phyloP scores from a whole-genome alignment of 2,888 invertebrate genomes.

The Brachypalpus laphriformis region DNA sequence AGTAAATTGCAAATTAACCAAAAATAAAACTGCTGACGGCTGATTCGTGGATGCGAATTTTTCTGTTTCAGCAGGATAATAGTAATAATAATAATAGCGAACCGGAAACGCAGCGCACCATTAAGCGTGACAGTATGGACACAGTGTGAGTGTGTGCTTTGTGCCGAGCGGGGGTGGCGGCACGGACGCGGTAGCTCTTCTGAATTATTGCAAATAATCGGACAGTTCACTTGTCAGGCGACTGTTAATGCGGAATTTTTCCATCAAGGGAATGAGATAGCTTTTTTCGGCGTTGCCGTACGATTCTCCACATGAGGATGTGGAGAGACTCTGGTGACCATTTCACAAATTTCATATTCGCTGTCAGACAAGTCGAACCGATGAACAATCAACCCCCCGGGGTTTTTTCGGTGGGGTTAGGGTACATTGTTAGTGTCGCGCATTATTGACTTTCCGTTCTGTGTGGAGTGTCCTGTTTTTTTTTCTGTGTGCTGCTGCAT shows the following conservation, averaged over 20 bases:
- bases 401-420: background rate
- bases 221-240: conserved; percentile 82
- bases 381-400: conserved; percentile 46
- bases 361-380: conserved; percentile 59
- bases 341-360: conserved; percentile 73
- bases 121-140: conserved; percentile 78
- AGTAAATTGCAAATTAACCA: conserved; percentile 75
- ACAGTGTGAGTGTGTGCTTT: conserved; percentile 43
- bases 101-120: conserved; percentile 81
- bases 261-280: conserved; percentile 66
- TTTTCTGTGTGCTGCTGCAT: conserved; percentile 38
- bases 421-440: conserved; percentile 68
- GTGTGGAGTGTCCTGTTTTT: conserved; percentile 25
- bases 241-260: conserved; percentile 75
- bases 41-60: conserved; percentile 78
- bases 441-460: conserved; percentile 66
- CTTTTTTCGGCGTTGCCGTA: conserved; percentile 2
- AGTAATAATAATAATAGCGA: conserved; percentile 72
- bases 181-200: conserved; percentile 67
- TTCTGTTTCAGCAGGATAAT: conserved; percentile 76
- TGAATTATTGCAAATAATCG: conserved; percentile 81
- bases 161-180: conserved; percentile 37
- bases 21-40: conserved; percentile 79
- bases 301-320: background rate
- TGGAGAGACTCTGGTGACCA: conserved; percentile 55